These are phyloP conservation scores for Nemurella pictetii DNA, from an alignment of 2,888 invertebrate genomes.

Conservation along the genomic window DNA sequence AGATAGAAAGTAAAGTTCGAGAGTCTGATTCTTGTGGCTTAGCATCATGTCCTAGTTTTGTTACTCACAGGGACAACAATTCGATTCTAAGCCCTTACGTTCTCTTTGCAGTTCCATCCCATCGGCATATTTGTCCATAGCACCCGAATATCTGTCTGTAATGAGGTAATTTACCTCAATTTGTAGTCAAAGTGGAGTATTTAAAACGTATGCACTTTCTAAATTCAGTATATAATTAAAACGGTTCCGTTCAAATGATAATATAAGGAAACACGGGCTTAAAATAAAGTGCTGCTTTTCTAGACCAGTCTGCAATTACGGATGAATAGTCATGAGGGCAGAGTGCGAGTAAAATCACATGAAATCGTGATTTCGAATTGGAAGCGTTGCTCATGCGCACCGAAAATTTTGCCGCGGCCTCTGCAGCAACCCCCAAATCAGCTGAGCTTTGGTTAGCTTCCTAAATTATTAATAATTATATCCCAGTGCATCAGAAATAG, in stretches of 20 bases:
- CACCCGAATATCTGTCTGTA: too few species aligned
- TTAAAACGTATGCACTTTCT: too few species aligned
- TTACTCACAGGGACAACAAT: too few species aligned
- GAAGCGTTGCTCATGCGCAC: neutral
- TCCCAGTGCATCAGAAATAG: conserved; percentile 8
- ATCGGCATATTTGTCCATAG: too few species aligned
- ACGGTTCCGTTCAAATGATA: neutral
- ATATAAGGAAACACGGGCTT: neutral
- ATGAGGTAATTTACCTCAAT: too few species aligned
- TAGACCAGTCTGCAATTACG: neutral
- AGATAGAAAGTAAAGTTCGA: too few species aligned
- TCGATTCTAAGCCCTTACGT: too few species aligned
- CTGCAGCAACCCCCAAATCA: neutral
- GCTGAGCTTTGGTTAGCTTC: neutral
- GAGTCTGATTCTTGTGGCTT: too few species aligned
- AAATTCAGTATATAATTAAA: too few species aligned
- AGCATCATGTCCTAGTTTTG: too few species aligned
- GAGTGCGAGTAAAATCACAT: neutral
- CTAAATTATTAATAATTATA: conserved; percentile 11
- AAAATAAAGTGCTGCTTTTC: neutral
- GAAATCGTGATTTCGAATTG: neutral
- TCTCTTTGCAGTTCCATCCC: too few species aligned
- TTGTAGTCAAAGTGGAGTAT: too few species aligned
- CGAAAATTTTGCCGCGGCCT: neutral
- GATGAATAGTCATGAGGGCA: neutral